Conservation (phyloP, 2,113 vertebrate genomes). For the Cyphomyrus plagiostoma region DNA sequence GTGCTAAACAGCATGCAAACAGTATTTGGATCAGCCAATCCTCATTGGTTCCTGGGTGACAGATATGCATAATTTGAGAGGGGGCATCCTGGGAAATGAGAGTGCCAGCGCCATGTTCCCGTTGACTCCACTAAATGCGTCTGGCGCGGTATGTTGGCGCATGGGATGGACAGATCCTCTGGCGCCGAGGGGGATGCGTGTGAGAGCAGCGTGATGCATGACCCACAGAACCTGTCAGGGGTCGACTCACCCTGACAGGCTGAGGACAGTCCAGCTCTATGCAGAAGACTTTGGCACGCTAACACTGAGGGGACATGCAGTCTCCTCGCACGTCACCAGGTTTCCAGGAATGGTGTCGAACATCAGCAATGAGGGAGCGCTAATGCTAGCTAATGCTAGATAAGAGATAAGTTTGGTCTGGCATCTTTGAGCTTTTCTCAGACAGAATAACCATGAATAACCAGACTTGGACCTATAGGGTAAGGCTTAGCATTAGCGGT, state of each 20-base stretch:
- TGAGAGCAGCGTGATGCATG: neutral
- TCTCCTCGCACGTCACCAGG: neutral
- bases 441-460: neutral
- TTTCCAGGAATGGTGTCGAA: neutral
- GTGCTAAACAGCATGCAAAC: neutral
- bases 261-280: neutral
- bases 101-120: neutral
- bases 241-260: neutral
- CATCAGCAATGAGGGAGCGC: neutral
- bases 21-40: neutral
- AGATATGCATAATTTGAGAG: neutral
- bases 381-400: neutral
- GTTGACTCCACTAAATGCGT: neutral
- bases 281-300: neutral
- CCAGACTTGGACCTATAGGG: neutral
- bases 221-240: neutral
- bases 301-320: neutral
- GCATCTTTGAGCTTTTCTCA: neutral
- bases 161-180: neutral
- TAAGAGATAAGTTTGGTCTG: neutral
- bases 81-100: neutral
- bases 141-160: neutral
- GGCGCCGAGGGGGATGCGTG: neutral
- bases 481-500: neutral
- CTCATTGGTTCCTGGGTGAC: neutral